Evolutionary conservation across 2,113 vertebrate species (phyloP).

Genomic region (Podilymbus podiceps): DNA sequence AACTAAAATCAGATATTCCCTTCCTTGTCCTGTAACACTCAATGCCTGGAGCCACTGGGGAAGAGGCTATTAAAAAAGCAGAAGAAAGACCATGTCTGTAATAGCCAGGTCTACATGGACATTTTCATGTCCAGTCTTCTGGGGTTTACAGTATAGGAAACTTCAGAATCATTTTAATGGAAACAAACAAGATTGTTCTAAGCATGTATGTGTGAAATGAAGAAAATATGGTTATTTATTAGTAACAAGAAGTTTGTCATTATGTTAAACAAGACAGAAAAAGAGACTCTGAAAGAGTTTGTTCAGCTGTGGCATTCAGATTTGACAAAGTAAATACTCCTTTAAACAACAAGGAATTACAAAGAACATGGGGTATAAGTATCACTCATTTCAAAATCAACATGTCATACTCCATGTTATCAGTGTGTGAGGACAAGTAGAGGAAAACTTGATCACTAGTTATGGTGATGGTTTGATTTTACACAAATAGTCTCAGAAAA

Average conservation of each 20-base stretch:
- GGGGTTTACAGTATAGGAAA: neutral
- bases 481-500: neutral
- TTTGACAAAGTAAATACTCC: neutral
- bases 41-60: neutral
- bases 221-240: neutral
- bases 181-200: neutral
- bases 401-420: neutral
- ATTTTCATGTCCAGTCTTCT: neutral
- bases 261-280: neutral
- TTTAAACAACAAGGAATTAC: neutral
- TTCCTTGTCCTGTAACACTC: neutral
- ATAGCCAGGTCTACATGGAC: neutral
- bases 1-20: neutral
- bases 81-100: neutral
- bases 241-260: neutral
- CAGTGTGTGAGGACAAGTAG: neutral
- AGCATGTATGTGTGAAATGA: neutral
- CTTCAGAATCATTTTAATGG: neutral
- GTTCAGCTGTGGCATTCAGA: neutral
- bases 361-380: neutral
- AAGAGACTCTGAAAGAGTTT: neutral
- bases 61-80: neutral
- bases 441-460: neutral
- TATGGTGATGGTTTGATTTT: neutral
- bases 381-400: neutral